Conservation (phyloP, 2,888 invertebrate genomes). For the Aspidiotus rigidus region DNA sequence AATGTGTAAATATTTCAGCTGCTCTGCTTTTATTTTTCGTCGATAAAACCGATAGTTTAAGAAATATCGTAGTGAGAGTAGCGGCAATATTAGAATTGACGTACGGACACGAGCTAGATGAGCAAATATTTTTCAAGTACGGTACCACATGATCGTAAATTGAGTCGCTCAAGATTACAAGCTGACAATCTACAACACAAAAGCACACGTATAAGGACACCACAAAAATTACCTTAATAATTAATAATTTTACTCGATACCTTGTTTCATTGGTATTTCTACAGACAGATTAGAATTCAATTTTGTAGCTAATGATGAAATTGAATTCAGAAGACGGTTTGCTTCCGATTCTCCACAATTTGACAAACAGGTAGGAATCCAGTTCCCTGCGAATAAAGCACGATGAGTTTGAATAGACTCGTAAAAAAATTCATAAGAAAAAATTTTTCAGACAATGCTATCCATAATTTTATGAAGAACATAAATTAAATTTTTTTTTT, state of each 20-base stretch:
- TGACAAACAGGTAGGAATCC: conserved; percentile 39
- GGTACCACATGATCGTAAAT: conserved; percentile 39
- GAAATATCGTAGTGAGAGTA: conserved; percentile 37
- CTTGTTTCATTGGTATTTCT: conserved; percentile 22
- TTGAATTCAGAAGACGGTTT: conserved; percentile 38
- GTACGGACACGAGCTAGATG: conserved; percentile 35
- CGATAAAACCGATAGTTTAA: conserved; percentile 28
- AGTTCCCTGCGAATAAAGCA: conserved; percentile 37
- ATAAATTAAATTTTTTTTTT: no score
- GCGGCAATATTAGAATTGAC: conserved; percentile 39
- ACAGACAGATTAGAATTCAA: conserved; percentile 21
- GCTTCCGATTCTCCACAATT: conserved; percentile 38
- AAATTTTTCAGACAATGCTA: no score
- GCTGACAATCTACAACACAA: conserved; percentile 35
- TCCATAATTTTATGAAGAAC: neutral
- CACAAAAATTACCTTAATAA: no score
- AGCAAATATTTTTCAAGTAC: conserved; percentile 37
- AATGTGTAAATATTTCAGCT: conserved; percentile 35
- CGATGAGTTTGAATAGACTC: neutral
- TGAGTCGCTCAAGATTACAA: conserved; percentile 37
- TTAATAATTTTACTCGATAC: neutral
- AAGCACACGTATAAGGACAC: neutral
- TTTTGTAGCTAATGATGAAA: conserved; percentile 37
- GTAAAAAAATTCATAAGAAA: no score
- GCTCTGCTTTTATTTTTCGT: conserved; percentile 24